Conservation (phyloP, 2,797 vertebrate genomes). For the Coracias cyanogaster region DNA sequence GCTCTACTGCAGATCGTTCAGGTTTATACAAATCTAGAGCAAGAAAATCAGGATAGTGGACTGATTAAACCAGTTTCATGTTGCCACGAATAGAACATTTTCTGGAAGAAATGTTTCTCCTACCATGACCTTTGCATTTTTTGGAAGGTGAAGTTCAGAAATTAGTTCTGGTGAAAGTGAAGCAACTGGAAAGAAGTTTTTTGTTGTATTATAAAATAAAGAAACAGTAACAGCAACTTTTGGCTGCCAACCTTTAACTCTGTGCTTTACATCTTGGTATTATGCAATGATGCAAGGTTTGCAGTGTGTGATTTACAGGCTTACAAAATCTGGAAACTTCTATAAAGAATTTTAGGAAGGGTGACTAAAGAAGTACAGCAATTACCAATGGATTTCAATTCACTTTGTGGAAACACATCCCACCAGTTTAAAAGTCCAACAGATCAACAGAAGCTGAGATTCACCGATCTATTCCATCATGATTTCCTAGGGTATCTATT, state of each 20-base stretch:
- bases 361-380: neutral
- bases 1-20: constrained; percentile 1
- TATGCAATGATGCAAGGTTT: neutral
- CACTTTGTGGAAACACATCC: neutral
- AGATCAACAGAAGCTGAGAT: neutral
- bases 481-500: neutral
- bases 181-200: neutral
- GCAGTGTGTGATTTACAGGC: neutral
- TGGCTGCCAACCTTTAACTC: neutral
- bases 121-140: neutral
- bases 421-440: neutral
- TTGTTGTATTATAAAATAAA: neutral
- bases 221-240: neutral
- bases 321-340: neutral
- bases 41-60: neutral
- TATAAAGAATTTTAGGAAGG: neutral
- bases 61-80: neutral
- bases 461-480: neutral
- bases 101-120: neutral
- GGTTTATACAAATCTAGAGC: neutral
- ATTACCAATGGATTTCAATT: neutral
- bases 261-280: neutral
- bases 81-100: neutral
- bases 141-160: neutral
- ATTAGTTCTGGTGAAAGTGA: neutral